Conservation (phyloP, 2,888 invertebrate species). For the Proisotoma minuta region DNA sequence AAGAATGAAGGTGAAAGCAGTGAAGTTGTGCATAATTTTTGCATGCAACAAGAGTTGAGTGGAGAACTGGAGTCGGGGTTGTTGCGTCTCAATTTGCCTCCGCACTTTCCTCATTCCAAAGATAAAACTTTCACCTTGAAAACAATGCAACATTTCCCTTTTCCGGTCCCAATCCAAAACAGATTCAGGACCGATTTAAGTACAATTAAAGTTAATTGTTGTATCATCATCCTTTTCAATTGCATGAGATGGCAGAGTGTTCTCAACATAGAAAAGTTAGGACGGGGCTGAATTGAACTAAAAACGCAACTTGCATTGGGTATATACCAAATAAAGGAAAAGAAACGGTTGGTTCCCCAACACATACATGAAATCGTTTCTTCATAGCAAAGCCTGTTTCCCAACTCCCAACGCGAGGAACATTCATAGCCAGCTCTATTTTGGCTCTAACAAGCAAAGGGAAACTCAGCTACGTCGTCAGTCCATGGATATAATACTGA, state of each 20-base stretch:
- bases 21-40: too few relatives aligned
- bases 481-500: too few relatives aligned
- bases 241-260: constrained; percentile 10
- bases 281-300: constrained; percentile 4
- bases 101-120: too few relatives aligned
- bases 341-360: constrained; percentile 12
- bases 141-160: too few relatives aligned
- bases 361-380: background rate
- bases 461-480: too few relatives aligned
- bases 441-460: background rate
- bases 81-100: too few relatives aligned
- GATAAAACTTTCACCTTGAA: too few relatives aligned
- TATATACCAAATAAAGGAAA: constrained; percentile 8
- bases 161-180: too few relatives aligned
- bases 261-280: background rate
- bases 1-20: too few relatives aligned
- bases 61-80: too few relatives aligned
- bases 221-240: background rate
- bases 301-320: background rate
- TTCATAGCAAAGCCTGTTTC: constrained; percentile 12
- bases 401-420: background rate
- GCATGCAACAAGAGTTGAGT: too few relatives aligned
- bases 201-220: background rate
- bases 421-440: background rate
- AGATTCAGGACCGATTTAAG: background rate